Percentiles rank a stretch among this genome's conserved stretches.
Conservation (phyloP, 2,888 invertebrate genomes). For the Boloria selene region DNA sequence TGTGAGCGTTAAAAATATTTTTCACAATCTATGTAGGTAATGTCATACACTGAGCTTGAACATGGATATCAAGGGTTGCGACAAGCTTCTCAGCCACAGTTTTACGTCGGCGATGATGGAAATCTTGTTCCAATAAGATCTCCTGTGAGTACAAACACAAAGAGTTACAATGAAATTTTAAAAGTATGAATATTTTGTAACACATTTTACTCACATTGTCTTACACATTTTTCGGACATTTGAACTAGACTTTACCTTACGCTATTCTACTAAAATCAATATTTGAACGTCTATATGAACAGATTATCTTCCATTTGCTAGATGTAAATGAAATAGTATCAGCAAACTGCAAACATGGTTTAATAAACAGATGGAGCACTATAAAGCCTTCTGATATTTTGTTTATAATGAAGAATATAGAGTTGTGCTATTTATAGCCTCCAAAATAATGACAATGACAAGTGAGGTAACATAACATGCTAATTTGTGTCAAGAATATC, state of each 20-base stretch:
- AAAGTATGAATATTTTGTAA: not conserved
- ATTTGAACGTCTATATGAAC: slow-evolving; percentile 24
- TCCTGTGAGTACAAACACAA: slow-evolving; percentile 75
- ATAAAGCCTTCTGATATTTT: slow-evolving; percentile 32
- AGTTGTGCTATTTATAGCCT: slow-evolving; percentile 58
- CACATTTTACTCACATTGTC: too few relatives aligned
- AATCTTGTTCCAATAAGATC: slow-evolving; percentile 82
- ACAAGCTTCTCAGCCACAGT: slow-evolving; percentile 86
- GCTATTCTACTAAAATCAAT: slow-evolving; percentile 14
- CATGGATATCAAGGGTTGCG: slow-evolving; percentile 95
- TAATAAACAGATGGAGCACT: slow-evolving; percentile 20
- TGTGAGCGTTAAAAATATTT: slow-evolving; percentile 20
- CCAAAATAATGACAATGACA: slow-evolving; percentile 59
- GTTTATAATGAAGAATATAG: slow-evolving; percentile 43
- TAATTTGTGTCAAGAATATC: slow-evolving; percentile 77
- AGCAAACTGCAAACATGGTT: slow-evolving; percentile 28
- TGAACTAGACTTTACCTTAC: not conserved
- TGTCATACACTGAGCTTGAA: slow-evolving; percentile 96
- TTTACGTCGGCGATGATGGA: slow-evolving; percentile 88
- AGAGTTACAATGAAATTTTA: not conserved
- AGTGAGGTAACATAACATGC: slow-evolving; percentile 67
- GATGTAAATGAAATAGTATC: slow-evolving; percentile 32
- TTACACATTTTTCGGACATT: not conserved
- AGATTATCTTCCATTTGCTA: slow-evolving; percentile 18
- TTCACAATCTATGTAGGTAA: slow-evolving; percentile 72